Evolutionary conservation across 2,113 vertebrate species (phyloP).

Genomic region (Motacilla tschutschensis): DNA sequence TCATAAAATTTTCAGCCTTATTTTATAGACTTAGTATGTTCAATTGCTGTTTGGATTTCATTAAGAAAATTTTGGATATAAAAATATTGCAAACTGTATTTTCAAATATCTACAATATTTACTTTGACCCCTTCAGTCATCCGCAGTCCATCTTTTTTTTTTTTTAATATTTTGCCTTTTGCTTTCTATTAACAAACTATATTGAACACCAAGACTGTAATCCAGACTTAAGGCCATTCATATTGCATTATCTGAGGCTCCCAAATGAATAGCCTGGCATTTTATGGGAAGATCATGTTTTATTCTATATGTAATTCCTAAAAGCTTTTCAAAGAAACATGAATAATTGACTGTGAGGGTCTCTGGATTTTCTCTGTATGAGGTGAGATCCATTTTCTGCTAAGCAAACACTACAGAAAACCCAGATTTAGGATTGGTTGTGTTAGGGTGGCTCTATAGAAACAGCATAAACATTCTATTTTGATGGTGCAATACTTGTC

Average conservation of each 20-base stretch:
- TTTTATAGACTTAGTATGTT: neutral
- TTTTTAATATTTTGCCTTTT: neutral
- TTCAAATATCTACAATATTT: neutral
- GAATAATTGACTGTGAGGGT: slow-evolving; percentile 68
- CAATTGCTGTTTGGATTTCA: neutral
- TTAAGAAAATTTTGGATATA: neutral
- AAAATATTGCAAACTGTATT: neutral
- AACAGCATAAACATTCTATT: slow-evolving; percentile 1
- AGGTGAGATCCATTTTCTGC: slow-evolving; percentile 47
- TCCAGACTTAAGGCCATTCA: slow-evolving; percentile 47
- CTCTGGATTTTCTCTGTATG: slow-evolving; percentile 58
- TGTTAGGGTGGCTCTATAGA: neutral
- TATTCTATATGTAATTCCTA: slow-evolving; percentile 72
- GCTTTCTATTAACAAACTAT: neutral
- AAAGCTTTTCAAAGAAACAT: slow-evolving; percentile 68
- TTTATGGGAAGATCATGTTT: slow-evolving; percentile 71
- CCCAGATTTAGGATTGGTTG: slow-evolving; percentile 15
- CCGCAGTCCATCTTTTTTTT: neutral
- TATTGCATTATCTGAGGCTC: slow-evolving; percentile 68
- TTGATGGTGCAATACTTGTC: neutral
- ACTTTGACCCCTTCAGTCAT: neutral
- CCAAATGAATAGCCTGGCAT: slow-evolving; percentile 65
- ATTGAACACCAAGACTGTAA: slow-evolving; percentile 44
- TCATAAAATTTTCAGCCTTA: slow-evolving; percentile 50
- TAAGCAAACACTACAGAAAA: slow-evolving; percentile 16